Evolutionary conservation across 2,888 invertebrate genomes (phyloP).

Genomic region (Tinea trinotella): DNA sequence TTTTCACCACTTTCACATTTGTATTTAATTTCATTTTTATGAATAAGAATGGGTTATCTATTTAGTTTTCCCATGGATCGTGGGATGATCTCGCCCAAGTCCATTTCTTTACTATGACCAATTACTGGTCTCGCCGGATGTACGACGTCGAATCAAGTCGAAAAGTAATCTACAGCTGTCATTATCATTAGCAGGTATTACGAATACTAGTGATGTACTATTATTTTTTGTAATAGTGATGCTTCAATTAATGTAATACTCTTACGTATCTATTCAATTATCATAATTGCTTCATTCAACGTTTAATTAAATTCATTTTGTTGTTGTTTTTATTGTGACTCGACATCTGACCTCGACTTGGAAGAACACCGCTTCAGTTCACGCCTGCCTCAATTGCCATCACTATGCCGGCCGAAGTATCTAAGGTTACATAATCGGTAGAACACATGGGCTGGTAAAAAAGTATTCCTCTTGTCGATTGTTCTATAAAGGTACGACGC

Average conservation of each 20-base stretch:
- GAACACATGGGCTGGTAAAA: too few species aligned
- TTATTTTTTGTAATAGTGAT: neutral
- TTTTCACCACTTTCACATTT: constrained; percentile 7
- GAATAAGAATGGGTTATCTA: constrained; percentile 5
- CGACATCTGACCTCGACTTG: too few species aligned
- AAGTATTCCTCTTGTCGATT: too few species aligned
- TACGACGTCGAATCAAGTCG: constrained; percentile 39
- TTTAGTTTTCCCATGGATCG: constrained; percentile 37
- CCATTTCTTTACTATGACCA: constrained; percentile 42
- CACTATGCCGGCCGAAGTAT: too few species aligned
- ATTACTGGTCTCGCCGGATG: constrained; percentile 47
- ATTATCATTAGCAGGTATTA: constrained; percentile 34
- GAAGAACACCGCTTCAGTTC: too few species aligned
- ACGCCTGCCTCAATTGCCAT: too few species aligned
- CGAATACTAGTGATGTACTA: constrained; percentile 9
- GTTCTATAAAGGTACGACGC: too few species aligned
- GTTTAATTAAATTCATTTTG: too few species aligned
- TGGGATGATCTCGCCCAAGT: constrained; percentile 33
- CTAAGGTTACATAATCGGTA: too few species aligned
- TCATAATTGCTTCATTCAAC: too few species aligned
- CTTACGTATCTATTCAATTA: too few species aligned
- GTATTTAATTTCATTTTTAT: neutral
- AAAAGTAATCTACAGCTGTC: constrained; percentile 47
- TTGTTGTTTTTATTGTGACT: too few species aligned
- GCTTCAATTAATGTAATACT: neutral